phyloP scores from a whole-genome alignment of 2,113 vertebrate species.

The Ceyx melanurus region DNA sequence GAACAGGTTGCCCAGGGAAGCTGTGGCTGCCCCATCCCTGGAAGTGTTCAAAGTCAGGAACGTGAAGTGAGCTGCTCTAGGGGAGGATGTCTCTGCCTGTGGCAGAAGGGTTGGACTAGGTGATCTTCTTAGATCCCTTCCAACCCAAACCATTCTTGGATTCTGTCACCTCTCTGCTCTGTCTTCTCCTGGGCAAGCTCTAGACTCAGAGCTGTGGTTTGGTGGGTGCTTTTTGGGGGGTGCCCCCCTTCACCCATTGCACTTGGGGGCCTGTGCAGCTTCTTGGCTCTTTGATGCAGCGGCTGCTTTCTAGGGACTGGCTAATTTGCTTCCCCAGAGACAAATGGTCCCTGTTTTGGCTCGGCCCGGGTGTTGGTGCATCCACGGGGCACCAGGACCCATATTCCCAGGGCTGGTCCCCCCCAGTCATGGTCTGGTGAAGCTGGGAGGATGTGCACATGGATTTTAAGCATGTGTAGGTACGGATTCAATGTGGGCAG shows the following conservation, averaged over 20 bases:
- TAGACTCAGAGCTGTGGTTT: background rate
- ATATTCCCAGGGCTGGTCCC: background rate
- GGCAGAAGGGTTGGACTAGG: background rate
- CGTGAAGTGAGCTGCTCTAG: background rate
- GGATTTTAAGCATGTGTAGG: background rate
- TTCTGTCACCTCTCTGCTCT: background rate
- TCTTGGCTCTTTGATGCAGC: background rate
- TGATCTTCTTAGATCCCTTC: background rate
- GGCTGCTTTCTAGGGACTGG: background rate
- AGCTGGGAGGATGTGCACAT: fast-evolving
- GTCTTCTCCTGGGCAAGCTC: background rate
- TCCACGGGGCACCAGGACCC: background rate
- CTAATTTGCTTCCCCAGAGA: background rate
- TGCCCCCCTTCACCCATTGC: background rate
- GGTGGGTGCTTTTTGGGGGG: fast-evolving
- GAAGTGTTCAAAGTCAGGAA: background rate
- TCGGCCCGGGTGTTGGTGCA: background rate
- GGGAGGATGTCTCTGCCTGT: background rate
- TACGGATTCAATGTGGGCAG: background rate
- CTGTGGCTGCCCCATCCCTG: background rate
- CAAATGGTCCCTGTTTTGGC: background rate
- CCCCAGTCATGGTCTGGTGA: background rate
- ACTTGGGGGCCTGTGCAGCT: fast-evolving
- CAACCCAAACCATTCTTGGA: background rate
- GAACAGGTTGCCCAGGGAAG: background rate